Base-by-base conservation (phyloP, 2,113 vertebrate species). In the Genyomyrus donnyi region DNA sequence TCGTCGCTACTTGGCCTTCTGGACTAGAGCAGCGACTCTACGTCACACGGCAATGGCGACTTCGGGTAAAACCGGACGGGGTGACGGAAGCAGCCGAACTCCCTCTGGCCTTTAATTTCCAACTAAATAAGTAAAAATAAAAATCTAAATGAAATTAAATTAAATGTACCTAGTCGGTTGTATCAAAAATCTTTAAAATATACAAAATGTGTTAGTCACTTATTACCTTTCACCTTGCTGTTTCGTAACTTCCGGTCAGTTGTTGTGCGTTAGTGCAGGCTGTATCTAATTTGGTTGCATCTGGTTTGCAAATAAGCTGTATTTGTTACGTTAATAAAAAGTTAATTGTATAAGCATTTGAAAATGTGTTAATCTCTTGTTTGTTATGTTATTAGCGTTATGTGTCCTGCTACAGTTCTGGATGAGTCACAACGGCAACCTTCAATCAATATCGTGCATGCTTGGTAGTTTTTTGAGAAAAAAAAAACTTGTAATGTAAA, bases 1-100 rank as follows among this genome's bases (percentile, higher is more conserved):
- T 95, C 93, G 90, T 91, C 93, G 96, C 95, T 96, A 95, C 96
- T 96, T 96, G 95, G 95, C 94, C 96, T 96, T 95, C 94, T 95
- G 50, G 95, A 96, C 95, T 95, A 96, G 94, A 96, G 95, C 95
- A 96, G 95, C 95, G 91, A 58, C 90, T 91, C 85, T 49, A 70
- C 77, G 31, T 62, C 89, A 80, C 70, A 91, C 35, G 5, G 39
- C n/a, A 91, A 92, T 88, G 42, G 90, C 56, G 91, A 27, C 45
- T 3, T 88, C 88, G 89, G 24, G 6, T 42, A 46, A 56, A 46
- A 27, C 50, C 89, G 89, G 50, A 27, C 0, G 35, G n/a, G 31
- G 15, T 39, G 89, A 48, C 89, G 89, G 89, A 85, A 84, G 48
- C 52, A 52, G 19, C 27, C 62, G 62, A 70, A 70, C n/a, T 31